phyloP scores from a whole-genome alignment of 1,140 invertebrate species.

The Diachasmimorpha longicaudata region DNA sequence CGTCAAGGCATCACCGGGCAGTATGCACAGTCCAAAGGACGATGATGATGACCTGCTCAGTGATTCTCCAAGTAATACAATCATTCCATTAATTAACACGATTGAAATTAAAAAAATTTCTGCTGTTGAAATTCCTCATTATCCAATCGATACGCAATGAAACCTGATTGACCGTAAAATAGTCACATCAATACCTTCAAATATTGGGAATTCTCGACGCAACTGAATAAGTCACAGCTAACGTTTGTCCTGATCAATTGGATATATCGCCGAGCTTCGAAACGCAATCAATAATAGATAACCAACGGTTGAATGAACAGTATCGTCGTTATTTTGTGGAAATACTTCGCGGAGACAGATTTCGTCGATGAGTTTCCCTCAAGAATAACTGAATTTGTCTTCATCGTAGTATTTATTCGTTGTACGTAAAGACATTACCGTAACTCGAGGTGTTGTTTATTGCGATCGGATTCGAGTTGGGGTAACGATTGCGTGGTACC shows the following conservation, averaged over 20 bases:
- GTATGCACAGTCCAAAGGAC: slow-evolving; percentile 57
- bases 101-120: too few species aligned
- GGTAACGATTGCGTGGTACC: slow-evolving; percentile 32
- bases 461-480: slow-evolving; percentile 30
- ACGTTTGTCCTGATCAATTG: background rate
- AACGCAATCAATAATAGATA: background rate
- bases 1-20: slow-evolving; percentile 53
- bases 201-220: too few species aligned
- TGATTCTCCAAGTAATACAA: slow-evolving; percentile 83
- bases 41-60: slow-evolving; percentile 74
- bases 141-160: too few species aligned
- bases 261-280: too few species aligned
- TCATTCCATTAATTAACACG: background rate
- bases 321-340: background rate
- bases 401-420: background rate
- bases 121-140: too few species aligned
- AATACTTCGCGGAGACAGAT: background rate
- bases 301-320: background rate
- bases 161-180: too few species aligned
- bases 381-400: slow-evolving; percentile 1
- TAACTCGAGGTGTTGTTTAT: slow-evolving; percentile 35
- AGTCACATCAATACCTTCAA: too few species aligned
- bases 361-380: background rate
- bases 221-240: background rate
- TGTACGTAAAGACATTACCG: slow-evolving; percentile 5